Conservation (phyloP, 1,140 invertebrate genomes). For the Zaprionus gabonicus region DNA sequence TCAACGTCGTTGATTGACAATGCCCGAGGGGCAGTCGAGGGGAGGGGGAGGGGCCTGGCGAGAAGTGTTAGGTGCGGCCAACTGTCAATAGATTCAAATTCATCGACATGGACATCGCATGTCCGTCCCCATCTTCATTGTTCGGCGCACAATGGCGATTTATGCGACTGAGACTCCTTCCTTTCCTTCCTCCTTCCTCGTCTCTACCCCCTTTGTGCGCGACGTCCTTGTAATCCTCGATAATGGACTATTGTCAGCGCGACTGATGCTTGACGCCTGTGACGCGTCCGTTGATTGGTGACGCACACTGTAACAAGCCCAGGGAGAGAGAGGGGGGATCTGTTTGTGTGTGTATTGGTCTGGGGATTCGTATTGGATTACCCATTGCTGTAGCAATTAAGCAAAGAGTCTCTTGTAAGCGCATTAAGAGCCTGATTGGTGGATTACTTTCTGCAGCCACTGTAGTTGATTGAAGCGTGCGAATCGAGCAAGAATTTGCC, state of each 20-base stretch:
- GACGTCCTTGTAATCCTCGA: constrained; percentile 70
- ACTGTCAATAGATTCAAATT: constrained; percentile 69
- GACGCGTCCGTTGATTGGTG: constrained; percentile 42
- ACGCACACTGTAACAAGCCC: constrained; percentile 38
- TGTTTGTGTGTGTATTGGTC: constrained; percentile 8
- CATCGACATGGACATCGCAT: constrained; percentile 52
- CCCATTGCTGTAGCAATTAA: constrained; percentile 44
- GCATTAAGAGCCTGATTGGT: constrained; percentile 53
- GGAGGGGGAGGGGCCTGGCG: background rate
- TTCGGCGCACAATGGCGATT: constrained; percentile 63
- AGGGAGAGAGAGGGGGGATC: background rate
- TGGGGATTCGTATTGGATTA: constrained; percentile 49
- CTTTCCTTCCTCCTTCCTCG: background rate
- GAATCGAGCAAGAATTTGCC: background rate
- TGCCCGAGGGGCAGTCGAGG: constrained; percentile 16
- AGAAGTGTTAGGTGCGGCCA: constrained; percentile 14
- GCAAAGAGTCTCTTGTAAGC: constrained; percentile 35
- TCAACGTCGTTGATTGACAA: constrained; percentile 76
- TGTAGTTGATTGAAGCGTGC: background rate
- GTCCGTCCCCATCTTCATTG: constrained; percentile 37
- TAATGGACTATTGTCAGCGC: constrained; percentile 73
- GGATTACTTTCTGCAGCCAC: constrained; percentile 18
- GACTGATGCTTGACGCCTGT: constrained; percentile 51
- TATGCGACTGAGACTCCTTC: constrained; percentile 31
- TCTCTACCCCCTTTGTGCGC: constrained; percentile 19